phyloP scores from a whole-genome alignment of 2,888 invertebrate species.

The Halictus quadricinctus region DNA sequence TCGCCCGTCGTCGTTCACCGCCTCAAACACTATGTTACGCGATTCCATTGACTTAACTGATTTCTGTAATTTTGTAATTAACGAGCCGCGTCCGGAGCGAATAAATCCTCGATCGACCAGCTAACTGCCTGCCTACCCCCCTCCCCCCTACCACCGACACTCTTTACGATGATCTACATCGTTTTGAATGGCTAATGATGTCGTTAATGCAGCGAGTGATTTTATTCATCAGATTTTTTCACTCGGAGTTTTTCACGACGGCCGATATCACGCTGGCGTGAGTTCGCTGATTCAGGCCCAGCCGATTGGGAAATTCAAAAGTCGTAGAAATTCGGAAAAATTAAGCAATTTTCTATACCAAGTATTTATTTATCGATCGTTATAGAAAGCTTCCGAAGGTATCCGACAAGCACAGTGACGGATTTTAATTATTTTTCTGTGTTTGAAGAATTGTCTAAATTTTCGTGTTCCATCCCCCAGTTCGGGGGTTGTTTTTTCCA shows the following conservation, averaged over 20 bases:
- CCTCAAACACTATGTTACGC: slow-evolving; percentile 54
- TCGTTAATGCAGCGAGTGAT: slow-evolving; percentile 24
- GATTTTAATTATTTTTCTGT: not conserved
- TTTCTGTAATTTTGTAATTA: slow-evolving; percentile 55
- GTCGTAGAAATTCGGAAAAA: not conserved
- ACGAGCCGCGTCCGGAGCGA: slow-evolving; percentile 49
- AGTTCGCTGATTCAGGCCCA: not conserved
- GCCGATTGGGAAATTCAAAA: not conserved
- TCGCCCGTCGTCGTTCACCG: slow-evolving; percentile 38
- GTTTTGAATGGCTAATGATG: slow-evolving; percentile 25
- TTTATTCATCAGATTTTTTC: not conserved
- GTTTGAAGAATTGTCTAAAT: not conserved
- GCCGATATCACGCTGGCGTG: not conserved
- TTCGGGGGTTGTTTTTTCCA: not conserved
- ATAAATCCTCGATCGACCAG: slow-evolving; percentile 52
- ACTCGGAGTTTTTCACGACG: not conserved
- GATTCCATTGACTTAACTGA: slow-evolving; percentile 51
- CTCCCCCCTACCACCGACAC: not conserved
- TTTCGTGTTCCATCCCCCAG: not conserved
- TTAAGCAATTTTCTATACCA: too few relatives aligned
- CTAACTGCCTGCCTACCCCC: not conserved
- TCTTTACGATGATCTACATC: not conserved
- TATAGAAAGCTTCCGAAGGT: not conserved
- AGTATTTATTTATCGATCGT: too few relatives aligned
- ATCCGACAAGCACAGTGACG: too few relatives aligned